phyloP scores from a whole-genome alignment of 1,140 invertebrate genomes.

The Heterodera carotae region DNA sequence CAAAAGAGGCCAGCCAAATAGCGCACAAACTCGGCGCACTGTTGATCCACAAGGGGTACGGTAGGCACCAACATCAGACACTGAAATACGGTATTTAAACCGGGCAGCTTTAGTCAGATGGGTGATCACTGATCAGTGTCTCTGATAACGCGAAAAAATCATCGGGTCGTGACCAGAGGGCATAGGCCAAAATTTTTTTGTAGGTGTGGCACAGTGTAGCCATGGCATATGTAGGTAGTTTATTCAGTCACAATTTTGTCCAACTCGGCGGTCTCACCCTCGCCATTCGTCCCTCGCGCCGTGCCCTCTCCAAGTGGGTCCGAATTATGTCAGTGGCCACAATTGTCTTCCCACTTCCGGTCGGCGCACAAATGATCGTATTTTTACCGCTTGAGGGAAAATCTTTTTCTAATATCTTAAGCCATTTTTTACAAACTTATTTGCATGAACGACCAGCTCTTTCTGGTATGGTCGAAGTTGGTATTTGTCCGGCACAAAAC shows the following conservation, averaged over 20 bases:
- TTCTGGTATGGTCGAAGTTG: slow-evolving; percentile 49
- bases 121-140: too few species aligned
- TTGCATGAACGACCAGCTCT: slow-evolving; percentile 49
- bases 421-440: slow-evolving; percentile 23
- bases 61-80: slow-evolving; percentile 55
- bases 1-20: slow-evolving; percentile 38
- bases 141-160: too few species aligned
- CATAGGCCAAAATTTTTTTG: too few species aligned
- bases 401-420: too few species aligned
- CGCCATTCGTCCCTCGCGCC: slow-evolving; percentile 25
- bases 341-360: slow-evolving; percentile 58
- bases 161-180: too few species aligned
- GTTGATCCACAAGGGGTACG: slow-evolving; percentile 57
- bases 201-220: too few species aligned
- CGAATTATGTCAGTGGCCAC: slow-evolving; percentile 57
- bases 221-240: too few species aligned
- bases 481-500: slow-evolving; percentile 33
- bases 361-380: slow-evolving; percentile 59
- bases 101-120: too few species aligned
- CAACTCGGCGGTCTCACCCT: slow-evolving; percentile 38
- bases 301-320: slow-evolving; percentile 40
- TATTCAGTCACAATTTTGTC: too few species aligned
- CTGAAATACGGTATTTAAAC: too few species aligned
- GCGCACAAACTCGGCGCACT: slow-evolving; percentile 32
- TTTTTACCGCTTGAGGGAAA: slow-evolving; percentile 44